phyloP scores from a whole-genome alignment of 2,797 vertebrate genomes.

The Pseudochirops corinnae region DNA sequence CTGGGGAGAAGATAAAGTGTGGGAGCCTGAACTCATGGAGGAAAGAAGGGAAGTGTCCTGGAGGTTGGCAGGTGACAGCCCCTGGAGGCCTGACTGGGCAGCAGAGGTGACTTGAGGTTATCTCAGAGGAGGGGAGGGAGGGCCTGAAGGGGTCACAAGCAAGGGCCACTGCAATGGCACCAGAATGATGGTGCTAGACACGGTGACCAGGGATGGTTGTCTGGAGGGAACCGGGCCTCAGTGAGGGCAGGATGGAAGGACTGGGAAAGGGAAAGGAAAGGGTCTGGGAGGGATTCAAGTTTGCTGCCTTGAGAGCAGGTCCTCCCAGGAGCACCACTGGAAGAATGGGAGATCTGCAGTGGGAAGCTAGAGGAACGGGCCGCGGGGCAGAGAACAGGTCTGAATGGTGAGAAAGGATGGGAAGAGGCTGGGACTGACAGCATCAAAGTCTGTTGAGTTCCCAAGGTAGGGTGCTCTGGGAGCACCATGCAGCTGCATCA shows the following conservation, averaged over 20 bases:
- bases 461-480: no score
- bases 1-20: neutral
- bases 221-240: neutral
- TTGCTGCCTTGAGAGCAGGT: neutral
- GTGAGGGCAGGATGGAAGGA: neutral
- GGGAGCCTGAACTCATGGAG: neutral
- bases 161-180: neutral
- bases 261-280: neutral
- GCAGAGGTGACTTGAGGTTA: no score
- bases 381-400: no score
- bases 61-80: neutral
- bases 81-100: no score
- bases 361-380: no score
- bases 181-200: no score
- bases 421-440: accelerated
- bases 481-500: no score
- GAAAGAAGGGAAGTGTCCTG: neutral
- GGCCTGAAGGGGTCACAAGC: neutral
- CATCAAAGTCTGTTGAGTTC: no score
- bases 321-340: neutral
- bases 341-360: neutral
- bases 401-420: no score
- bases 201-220: neutral
- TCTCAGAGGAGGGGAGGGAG: neutral
- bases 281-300: no score